Evolutionary conservation across 2,797 vertebrate species (phyloP), one percentile per base, ranked within the genome.

Genomic region (Steatocranus sp.): DNA sequence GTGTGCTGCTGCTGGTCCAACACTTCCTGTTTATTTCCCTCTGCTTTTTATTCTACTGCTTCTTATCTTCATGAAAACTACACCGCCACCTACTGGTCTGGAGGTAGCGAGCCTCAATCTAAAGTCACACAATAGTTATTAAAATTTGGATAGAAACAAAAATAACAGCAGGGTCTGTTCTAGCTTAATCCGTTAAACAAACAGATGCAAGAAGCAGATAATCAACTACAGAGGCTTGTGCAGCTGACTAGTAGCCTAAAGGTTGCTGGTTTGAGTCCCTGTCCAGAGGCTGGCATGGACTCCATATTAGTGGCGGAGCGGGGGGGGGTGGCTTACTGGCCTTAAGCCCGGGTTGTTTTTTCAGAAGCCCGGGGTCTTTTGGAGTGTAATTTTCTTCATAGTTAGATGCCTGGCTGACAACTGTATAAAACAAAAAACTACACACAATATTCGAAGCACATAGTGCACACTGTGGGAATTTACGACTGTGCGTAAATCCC

Each of bases 31-130:
- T 80, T 43, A 49, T 1, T 32, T 50, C 68, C 73, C 78, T 25
- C 11, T 27, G 34, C 30, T 20, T 27, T 38, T 63, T 5, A 48
- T 49, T 11, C 36, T 32, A 14, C 38, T 10, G 34, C 41, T 20
- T 76, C 11, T 53, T 53, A 0, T 3, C 15, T 25, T 1, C 20
- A 3, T 25, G 1, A 32, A 32, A 41, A 48, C 48, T 10, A 10
- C 66, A 76, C 1, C 34, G 88, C 87, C 84, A 7, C 76, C 86
- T 89, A 54, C 58, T 61, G 91, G 81, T 54, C 6, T 8, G 82
- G 81, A 75, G 2, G 14, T 4, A 2, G 66, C 27, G 15, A 11
- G 41, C 15, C 66, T 70, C 38, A 11, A 25, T 68, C 66, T 11
- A 46, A 18, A 70, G 38, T 17, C 10, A 68, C 20, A 43, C n/a